Base-by-base conservation (phyloP, 2,888 invertebrate species). In the Ichneumon xanthorius region DNA sequence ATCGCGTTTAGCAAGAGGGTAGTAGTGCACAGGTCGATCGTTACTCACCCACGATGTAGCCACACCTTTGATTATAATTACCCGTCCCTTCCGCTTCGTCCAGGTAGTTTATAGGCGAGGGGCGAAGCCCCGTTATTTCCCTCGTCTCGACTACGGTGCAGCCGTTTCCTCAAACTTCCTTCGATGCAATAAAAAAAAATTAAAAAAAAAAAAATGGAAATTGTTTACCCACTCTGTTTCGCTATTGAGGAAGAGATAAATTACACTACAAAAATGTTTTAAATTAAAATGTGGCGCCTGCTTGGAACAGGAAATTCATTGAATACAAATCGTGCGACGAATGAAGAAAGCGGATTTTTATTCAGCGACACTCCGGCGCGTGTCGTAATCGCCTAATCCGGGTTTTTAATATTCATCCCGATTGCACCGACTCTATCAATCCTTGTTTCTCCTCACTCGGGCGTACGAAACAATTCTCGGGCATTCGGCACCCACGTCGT, bases 51-150 rank as follows among this genome's bases (percentile, higher is more conserved):
- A 82, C 83, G 86, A 85, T 80, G 80, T 65, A 84, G 88, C 87
- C 90, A 87, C 91, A 85, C 91, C 91, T 90, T 87, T 87, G 82
- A 80, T 87, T 77, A 87, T 86, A 87, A 88, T 87, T 87, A 87
- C 71, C 78, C 84, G 80, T 82, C 80, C 86, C 87, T 80, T 80
- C 70, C 75, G 65, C 80, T 83, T 77, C 37, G 77, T 79, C 70
- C 22, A 53, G 67, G 73, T 77, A 72, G 67, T 65, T 5, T 72
- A 19, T 37, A 37, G 48, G 33, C 53, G 30, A 68, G 45, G 65
- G 79, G 71, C 65, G 72, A 53, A 50, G 30, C 61, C 45, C 82
- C 82, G 76, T 80, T 85, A 82, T 45, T 53, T 67, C 19, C 61
- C 63, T 71, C 33, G 67, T 53, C 58, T 82, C 75, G 67, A 67